Percentiles rank a stretch among this genome's conserved stretches.
These are phyloP conservation scores for Ornithoptera priamus DNA, from an alignment of 2,888 invertebrate species.

Conservation along the genomic window DNA sequence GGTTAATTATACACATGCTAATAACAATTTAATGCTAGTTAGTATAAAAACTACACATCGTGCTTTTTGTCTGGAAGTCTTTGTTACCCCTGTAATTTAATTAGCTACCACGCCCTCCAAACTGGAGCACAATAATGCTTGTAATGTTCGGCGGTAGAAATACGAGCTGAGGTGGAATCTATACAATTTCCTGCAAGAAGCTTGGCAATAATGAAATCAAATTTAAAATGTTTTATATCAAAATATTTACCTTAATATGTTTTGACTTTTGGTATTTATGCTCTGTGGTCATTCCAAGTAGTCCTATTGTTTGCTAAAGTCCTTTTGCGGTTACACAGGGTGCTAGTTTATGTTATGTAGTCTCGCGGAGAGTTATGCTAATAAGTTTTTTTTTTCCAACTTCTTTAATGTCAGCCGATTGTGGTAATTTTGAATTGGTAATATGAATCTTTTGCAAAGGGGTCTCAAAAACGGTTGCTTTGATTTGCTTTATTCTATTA, in stretches of 20 bases:
- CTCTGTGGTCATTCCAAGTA: conserved; percentile 32
- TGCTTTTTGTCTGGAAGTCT: no score
- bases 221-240: background rate
- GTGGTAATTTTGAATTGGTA: conserved; percentile 8
- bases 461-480: conserved; percentile 9
- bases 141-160: no score
- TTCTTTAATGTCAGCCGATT: background rate
- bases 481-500: conserved; percentile 8
- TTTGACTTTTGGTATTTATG: conserved; percentile 4
- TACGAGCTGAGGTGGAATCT: no score
- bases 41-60: no score
- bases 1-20: no score
- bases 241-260: background rate
- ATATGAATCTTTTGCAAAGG: conserved; percentile 17
- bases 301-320: conserved; percentile 46
- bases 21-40: no score
- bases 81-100: no score
- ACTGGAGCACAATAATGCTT: background rate
- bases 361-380: conserved; percentile 49
- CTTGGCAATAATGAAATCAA: no score
- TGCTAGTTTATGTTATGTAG: conserved; percentile 55
- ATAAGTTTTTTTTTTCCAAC: conserved; percentile 47
- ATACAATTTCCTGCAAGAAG: no score
- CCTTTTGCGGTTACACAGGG: conserved; percentile 49
- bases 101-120: no score